Conservation (phyloP, 1,140 invertebrate genomes). For the Trichonephila inaurata region DNA sequence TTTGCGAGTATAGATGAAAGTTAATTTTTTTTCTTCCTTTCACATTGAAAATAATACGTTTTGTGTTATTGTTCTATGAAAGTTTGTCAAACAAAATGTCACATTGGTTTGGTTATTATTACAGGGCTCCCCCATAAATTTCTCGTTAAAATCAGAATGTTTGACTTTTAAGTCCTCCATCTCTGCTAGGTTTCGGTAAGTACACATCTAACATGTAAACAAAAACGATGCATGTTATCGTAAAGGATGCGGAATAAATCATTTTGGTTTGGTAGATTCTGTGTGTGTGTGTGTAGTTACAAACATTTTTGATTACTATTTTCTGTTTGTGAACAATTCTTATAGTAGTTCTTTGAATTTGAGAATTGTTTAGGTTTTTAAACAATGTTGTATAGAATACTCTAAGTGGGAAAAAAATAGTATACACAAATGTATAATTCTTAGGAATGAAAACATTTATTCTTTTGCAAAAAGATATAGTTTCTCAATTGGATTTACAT, state of each 20-base stretch:
- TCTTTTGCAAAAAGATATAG: no score
- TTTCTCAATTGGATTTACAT: no score
- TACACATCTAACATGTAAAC: not conserved
- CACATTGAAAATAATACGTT: not conserved
- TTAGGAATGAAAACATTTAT: no score
- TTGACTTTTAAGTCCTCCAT: not conserved
- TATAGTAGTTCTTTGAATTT: no score
- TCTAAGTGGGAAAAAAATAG: no score
- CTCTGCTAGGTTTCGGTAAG: not conserved
- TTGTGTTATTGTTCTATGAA: slow-evolving; percentile 23
- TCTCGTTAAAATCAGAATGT: not conserved
- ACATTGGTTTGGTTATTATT: not conserved
- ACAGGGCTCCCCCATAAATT: not conserved
- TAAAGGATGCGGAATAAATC: not conserved
- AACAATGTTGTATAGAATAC: no score
- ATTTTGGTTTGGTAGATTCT: not conserved
- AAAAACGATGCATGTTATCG: not conserved
- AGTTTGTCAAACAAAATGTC: not conserved
- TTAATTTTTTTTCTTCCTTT: not conserved
- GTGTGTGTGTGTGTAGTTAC: not conserved
- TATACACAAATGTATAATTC: no score
- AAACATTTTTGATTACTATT: not conserved
- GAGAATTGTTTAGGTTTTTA: no score
- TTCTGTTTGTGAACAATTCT: no score
- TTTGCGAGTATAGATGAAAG: not conserved